Percentiles rank a stretch among this genome's conserved stretches.
These are phyloP conservation scores for Camelus dromedarius DNA, from an alignment of 2,113 vertebrate genomes.

Conservation along the genomic window DNA sequence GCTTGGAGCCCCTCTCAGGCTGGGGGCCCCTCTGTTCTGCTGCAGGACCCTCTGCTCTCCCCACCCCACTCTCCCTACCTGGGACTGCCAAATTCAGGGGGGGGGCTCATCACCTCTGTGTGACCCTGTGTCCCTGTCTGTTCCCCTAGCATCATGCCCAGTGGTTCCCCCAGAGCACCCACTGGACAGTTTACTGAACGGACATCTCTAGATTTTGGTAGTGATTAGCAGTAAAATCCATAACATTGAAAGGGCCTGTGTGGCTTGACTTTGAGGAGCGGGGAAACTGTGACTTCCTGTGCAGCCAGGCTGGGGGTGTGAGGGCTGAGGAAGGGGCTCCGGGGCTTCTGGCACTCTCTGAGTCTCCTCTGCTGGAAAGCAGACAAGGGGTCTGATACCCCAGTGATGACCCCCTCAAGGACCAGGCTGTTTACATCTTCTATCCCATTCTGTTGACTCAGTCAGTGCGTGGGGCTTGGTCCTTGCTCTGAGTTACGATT, in stretches of 20 bases:
- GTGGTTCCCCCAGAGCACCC: background rate
- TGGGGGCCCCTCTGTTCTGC: background rate
- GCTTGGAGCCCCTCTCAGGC: background rate
- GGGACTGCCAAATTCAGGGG: background rate
- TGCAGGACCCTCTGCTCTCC: background rate
- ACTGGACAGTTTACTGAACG: background rate
- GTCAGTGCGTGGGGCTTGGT: background rate
- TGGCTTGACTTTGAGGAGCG: background rate
- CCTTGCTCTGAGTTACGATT: background rate
- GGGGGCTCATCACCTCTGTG: background rate
- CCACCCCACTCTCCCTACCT: fast-evolving
- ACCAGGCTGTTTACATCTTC: fast-evolving
- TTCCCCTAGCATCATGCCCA: background rate
- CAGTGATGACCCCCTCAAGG: background rate
- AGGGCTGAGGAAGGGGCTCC: background rate
- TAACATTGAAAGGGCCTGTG: background rate
- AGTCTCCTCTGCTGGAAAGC: background rate
- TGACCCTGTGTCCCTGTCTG: background rate
- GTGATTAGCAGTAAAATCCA: background rate
- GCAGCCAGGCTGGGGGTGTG: background rate
- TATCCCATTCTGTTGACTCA: fast-evolving
- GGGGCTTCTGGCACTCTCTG: background rate
- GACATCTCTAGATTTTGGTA: background rate
- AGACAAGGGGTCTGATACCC: background rate
- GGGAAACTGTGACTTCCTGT: background rate